Evolutionary conservation across 2,113 vertebrate genomes (phyloP).

Genomic region (Dicentrarchus labrax): DNA sequence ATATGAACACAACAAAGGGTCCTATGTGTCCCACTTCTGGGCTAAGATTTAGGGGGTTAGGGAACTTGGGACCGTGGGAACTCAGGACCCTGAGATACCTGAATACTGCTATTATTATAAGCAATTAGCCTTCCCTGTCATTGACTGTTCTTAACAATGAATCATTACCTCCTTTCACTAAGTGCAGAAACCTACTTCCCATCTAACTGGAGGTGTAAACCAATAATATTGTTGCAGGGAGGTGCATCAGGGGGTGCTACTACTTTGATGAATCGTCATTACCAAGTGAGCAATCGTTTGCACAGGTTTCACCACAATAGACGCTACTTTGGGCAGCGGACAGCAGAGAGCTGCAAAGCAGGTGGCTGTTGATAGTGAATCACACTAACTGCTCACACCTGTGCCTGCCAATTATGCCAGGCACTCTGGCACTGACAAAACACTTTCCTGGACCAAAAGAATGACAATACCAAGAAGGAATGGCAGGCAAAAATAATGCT

Average conservation of each 20-base stretch:
- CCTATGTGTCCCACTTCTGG: too few species aligned
- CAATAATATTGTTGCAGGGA: conserved; percentile 18
- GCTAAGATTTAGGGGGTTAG: too few species aligned
- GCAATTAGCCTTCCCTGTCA: conserved; percentile 50
- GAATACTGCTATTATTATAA: conserved; percentile 24
- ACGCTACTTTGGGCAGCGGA: conserved; percentile 9
- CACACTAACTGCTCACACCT: conserved; percentile 43
- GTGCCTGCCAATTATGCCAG: conserved; percentile 42
- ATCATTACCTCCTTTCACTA: conserved; percentile 32
- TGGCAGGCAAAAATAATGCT: neutral
- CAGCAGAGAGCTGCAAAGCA: conserved; percentile 19
- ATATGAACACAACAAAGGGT: too few species aligned
- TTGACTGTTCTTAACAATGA: conserved; percentile 36
- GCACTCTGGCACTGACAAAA: conserved; percentile 30
- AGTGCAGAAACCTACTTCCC: neutral
- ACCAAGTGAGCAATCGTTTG: conserved; percentile 25
- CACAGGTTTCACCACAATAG: conserved; percentile 1
- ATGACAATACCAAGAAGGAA: neutral
- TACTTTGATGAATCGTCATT: conserved; percentile 31
- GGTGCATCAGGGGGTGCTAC: neutral
- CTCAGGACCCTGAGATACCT: neutral
- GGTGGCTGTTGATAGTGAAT: conserved; percentile 37
- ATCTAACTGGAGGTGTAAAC: conserved; percentile 17
- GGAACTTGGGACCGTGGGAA: too few species aligned
- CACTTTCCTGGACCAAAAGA: neutral